phyloP scores from a whole-genome alignment of 2,113 vertebrate genomes.

The Gymnarchus niloticus region DNA sequence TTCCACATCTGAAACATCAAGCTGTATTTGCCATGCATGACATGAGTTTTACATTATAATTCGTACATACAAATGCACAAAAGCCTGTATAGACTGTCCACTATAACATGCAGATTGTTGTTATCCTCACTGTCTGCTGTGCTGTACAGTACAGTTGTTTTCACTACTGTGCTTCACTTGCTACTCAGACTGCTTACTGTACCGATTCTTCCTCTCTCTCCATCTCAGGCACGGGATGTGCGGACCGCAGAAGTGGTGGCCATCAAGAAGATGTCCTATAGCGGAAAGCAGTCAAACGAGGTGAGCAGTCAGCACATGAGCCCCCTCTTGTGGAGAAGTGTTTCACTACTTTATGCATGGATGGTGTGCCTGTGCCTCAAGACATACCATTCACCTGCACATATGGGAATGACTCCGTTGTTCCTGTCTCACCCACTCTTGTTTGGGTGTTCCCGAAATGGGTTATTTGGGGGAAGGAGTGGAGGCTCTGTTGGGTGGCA shows the following conservation, averaged over 20 bases:
- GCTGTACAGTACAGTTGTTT: background rate
- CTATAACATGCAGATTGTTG: background rate
- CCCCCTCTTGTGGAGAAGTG: background rate
- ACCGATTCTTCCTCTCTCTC: background rate
- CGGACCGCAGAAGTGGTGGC: constrained; percentile 98
- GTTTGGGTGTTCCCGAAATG: background rate
- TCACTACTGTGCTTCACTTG: background rate
- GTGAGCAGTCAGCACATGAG: constrained; percentile 48
- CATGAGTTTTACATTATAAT: background rate
- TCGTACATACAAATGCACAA: background rate
- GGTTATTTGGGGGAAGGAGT: background rate
- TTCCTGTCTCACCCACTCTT: background rate
- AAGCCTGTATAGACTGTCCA: background rate
- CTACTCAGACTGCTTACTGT: background rate
- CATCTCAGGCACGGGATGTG: constrained; percentile 82
- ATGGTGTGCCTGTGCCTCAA: background rate
- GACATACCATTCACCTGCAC: background rate
- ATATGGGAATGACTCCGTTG: background rate
- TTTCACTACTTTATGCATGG: background rate
- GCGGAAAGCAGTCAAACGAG: constrained; percentile 95
- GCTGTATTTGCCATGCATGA: background rate
- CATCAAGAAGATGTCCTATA: constrained; percentile 99
- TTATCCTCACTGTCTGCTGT: background rate
- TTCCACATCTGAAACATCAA: background rate
- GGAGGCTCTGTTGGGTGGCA: background rate